Evolutionary conservation across 2,888 invertebrate species (phyloP), one percentile per base, ranked within the genome.

Genomic region (Chymomyza caudatula): DNA sequence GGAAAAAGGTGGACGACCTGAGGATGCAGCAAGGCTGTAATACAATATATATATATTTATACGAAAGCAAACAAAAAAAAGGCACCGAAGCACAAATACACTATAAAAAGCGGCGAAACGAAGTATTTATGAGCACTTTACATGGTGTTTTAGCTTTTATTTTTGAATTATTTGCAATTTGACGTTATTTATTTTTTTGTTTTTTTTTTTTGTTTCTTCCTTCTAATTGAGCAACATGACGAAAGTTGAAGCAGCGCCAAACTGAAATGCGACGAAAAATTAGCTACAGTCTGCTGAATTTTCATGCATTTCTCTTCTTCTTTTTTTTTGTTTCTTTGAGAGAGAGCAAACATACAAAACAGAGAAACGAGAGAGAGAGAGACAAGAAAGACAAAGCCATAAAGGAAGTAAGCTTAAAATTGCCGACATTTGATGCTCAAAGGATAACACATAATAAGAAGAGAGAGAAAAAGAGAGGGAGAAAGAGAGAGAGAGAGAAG

Each of bases 1-100:
- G 62, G 63, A 68, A 73, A 69, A 72, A 81, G 81, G 81, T 81
- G 49, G 73, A 80, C 77, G 81, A 81, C 81, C 81, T 77, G 69
- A 68, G 66, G 67, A 20, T 37, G 29, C 29, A 37, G 29, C 29
- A 37, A 37, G 29, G 29, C 29, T 37, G 11, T 23, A 25, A 54
- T 54, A 25, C 25, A 11, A 17, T 6, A 1, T n/a, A 1, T 25
- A 29, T 25, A 53, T 23, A 15, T 8, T 20, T 52, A 23, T 4
- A 52, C 2, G 52, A 5, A 47, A 37, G 2, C 29, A 4, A 37
- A 37, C 11, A 37, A 37, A 29, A 37, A 37, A 11, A 37, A 37
- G n/a, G n/a, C n/a, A 19, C 2, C 20, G 19, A 54, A 17, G 54
- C 23, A 54, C 23, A 29, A 25, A 20, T 19, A 47, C 47, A 17